Base-by-base conservation (phyloP, 2,113 vertebrate genomes). In the Labeo catla region DNA sequence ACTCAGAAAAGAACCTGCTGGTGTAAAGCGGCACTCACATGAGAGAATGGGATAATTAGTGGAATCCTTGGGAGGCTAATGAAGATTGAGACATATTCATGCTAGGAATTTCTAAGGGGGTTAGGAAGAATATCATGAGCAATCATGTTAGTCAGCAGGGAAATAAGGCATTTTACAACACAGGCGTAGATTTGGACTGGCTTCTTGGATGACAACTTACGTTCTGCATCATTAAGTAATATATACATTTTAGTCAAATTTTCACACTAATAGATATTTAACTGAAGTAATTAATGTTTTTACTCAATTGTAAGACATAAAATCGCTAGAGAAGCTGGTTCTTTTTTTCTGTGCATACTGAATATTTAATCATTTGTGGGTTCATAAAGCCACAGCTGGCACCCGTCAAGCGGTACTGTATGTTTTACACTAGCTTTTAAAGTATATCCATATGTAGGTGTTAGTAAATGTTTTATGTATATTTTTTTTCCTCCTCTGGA, bases 31-130 rank as follows among this genome's bases (percentile, higher is more conserved):
- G 23, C 85, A 6, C 39, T 23, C 66, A 70, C 21, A 66, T 54
- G 28, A 23, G 85, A 81, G 54, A 84, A 81, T 59, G 65, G 50
- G 81, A 78, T 80, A 43, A 73, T 83, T 73, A 83, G 54, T 45
- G 73, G 13, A 82, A 74, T 76, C 76, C 76, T 72, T 66, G 50
- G 47, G 81, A 59, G 52, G 68, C 49, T 84, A 86, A 87, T 84
- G 68, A 87, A 76, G 45, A 61, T 82, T 86, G 81, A 86, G 84
- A 28, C 28, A 82, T 82, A 89, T 88, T 77, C 54, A 70, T 81
- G 86, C 54, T 19, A 23, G 23, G 81, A 84, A 66, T 50, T 50
- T 19, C 28, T 57, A 78, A 78, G 77, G 34, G 16, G 52, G 65
- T 84, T 59, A 73, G 36, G 34, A 7, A 73, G 50, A 16, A 36